phyloP scores from a whole-genome alignment of 2,888 invertebrate species.

The Trissolcus japonicus region DNA sequence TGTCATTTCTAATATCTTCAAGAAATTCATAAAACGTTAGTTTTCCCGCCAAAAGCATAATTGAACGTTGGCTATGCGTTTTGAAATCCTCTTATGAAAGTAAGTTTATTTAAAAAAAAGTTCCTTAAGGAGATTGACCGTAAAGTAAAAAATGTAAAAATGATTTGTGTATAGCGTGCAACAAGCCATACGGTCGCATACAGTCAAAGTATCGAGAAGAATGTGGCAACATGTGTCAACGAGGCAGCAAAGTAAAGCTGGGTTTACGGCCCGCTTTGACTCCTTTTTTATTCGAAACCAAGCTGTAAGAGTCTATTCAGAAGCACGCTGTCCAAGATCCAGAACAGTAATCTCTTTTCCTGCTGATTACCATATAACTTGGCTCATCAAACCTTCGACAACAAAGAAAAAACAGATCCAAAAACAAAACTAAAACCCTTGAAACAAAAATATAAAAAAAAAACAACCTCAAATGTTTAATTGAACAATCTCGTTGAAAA shows the following conservation, averaged over 20 bases:
- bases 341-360: conserved; percentile 57
- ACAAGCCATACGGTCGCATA: conserved; percentile 32
- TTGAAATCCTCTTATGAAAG: conserved; percentile 3
- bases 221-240: conserved; percentile 63
- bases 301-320: conserved; percentile 67
- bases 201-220: conserved; percentile 55
- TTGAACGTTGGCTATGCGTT: neutral
- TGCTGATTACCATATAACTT: conserved; percentile 72
- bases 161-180: conserved; percentile 64
- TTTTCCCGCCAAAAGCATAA: no score
- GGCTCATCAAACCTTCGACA: conserved; percentile 65
- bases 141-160: conserved; percentile 57
- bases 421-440: neutral
- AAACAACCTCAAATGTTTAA: no score
- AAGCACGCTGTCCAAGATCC: conserved; percentile 63
- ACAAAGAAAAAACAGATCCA: neutral
- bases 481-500: no score
- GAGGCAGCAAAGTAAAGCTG: conserved; percentile 43
- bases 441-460: no score
- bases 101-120: conserved; percentile 14
- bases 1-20: no score
- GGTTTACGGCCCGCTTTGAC: conserved; percentile 18
- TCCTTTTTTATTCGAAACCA: conserved; percentile 62
- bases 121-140: conserved; percentile 58
- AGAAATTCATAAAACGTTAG: no score